Percentiles rank a stretch among this genome's conserved stretches.
Evolutionary conservation across 2,888 invertebrate genomes (phyloP).

Genomic region (Meiosimyza platycephala): DNA sequence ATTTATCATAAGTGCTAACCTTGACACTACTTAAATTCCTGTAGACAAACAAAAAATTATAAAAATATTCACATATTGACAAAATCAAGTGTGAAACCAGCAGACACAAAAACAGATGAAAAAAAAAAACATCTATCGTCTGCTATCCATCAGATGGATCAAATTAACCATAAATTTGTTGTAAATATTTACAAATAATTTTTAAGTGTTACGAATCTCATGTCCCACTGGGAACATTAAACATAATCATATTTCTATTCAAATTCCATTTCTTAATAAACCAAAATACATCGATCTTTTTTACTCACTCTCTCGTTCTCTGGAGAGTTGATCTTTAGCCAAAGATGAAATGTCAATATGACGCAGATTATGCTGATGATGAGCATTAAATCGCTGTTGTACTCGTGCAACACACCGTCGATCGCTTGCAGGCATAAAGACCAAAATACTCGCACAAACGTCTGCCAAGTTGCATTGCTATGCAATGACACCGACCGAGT

Average conservation of each 20-base stretch:
- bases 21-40: too few species aligned
- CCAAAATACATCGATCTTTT: background rate
- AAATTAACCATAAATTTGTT: constrained; percentile 9
- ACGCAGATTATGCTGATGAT: constrained; percentile 51
- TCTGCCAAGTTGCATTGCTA: constrained; percentile 14
- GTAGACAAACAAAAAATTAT: too few species aligned
- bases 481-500: constrained; percentile 59
- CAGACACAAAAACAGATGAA: too few species aligned
- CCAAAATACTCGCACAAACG: constrained; percentile 17
- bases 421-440: constrained; percentile 24
- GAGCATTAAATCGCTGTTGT: constrained; percentile 54
- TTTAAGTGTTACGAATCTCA: constrained; percentile 24
- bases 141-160: background rate
- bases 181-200: constrained; percentile 14
- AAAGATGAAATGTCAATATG: constrained; percentile 46
- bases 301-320: constrained; percentile 22
- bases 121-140: too few species aligned
- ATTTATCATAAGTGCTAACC: too few species aligned
- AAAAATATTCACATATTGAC: too few species aligned
- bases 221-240: constrained; percentile 30
- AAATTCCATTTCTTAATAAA: constrained; percentile 10
- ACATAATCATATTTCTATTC: constrained; percentile 39
- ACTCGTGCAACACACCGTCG: constrained; percentile 42
- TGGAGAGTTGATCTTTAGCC: constrained; percentile 36
- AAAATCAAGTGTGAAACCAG: too few species aligned